Evolutionary conservation across 2,888 invertebrate species (phyloP), one percentile per base, ranked within the genome.

Genomic region (Globia sparganii): DNA sequence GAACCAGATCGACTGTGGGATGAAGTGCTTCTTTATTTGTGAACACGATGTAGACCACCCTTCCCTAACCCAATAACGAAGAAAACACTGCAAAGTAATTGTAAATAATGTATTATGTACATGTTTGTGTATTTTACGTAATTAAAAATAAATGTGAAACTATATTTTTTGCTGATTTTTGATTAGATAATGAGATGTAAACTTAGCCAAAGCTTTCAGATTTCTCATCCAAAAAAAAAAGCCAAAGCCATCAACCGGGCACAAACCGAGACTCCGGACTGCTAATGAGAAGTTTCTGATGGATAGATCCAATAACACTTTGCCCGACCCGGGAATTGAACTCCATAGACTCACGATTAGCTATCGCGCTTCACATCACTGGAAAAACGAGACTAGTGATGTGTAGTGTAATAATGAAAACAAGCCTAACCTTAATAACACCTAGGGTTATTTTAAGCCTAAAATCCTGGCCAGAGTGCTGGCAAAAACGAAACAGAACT

Each of bases 1-100:
- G 18, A 80, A n/a, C 43, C 77, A 80, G 21, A 31, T 77, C 0
- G 43, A 77, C 31, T 77, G 77, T 21, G 15, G 43, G 18, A 15
- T 56, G n/a, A 80, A 80, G 13, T 46, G 73, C 31, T 80, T 56
- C 11, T 77, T 80, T 56, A 56, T 77, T 62, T 77, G 77, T 80
- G 77, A 77, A 37, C 77, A 77, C 31, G 73, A 77, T 25, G 28
- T 80, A 21, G 34, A 53, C 25, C 21, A n/a, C 18, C 15, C 53
- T 4, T 25, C 37, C 25, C 3, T 25, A 4, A 56, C 4, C 28
- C 46, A 53, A 53, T 15, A 77, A 64, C 15, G 62, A 81, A 46
- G 81, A 78, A 31, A 64, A 37, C 5, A 21, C n/a, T 8, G 31
- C 13, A n/a, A 1, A 28, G n/a, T 53, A 5, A 68, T 59, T 28